A percentile compares a stretch with the other conserved stretches of the same genome.
Evolutionary conservation across 2,113 vertebrate genomes (phyloP).

Genomic region (Dryoscopus gambensis): DNA sequence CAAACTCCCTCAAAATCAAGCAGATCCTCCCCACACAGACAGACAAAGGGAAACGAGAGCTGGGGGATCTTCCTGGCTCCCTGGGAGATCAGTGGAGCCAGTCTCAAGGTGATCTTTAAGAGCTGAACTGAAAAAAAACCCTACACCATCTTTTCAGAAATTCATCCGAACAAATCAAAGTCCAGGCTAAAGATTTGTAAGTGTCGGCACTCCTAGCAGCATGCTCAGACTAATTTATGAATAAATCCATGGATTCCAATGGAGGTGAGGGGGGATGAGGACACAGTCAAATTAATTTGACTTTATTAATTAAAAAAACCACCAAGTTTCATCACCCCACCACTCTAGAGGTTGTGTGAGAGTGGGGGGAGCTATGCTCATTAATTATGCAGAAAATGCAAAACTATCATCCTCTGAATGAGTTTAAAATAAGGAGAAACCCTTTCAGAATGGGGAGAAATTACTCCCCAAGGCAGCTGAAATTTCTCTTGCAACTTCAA

Average conservation of each 20-base stretch:
- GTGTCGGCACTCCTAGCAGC: neutral
- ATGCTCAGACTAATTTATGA: neutral
- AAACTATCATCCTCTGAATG: constrained; percentile 53
- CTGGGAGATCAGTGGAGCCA: neutral
- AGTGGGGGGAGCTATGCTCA: neutral
- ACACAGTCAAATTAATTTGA: constrained; percentile 35
- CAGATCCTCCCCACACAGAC: neutral
- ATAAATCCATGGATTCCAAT: neutral
- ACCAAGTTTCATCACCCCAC: constrained; percentile 27
- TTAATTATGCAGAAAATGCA: constrained; percentile 68
- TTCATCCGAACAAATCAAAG: neutral
- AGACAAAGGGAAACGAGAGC: neutral
- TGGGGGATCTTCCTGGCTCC: neutral
- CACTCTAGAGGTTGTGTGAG: neutral
- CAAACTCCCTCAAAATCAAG: neutral
- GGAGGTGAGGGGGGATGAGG: constrained; percentile 6
- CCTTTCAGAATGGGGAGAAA: constrained; percentile 65
- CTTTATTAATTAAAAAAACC: constrained; percentile 59
- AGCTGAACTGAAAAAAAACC: neutral
- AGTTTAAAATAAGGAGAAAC: constrained; percentile 61
- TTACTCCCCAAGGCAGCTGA: constrained; percentile 69
- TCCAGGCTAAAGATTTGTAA: neutral
- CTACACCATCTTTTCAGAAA: neutral
- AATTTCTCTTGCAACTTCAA: constrained; percentile 78
- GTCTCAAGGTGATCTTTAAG: neutral